These are phyloP conservation scores for Danaus melanippus DNA, from an alignment of 1,140 invertebrate genomes.

Conservation along the genomic window DNA sequence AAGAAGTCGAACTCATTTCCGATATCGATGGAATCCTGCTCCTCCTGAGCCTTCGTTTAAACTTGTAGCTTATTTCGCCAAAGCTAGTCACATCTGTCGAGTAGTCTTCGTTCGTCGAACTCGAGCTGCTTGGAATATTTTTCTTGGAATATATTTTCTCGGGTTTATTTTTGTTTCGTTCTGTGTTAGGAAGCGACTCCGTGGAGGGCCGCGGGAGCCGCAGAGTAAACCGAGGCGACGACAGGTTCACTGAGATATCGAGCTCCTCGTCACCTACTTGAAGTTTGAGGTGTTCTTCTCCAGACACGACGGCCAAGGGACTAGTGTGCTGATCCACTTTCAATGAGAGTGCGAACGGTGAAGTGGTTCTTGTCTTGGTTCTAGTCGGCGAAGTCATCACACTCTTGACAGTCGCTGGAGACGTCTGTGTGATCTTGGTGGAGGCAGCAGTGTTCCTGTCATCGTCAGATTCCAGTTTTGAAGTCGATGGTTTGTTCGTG, in stretches of 20 bases:
- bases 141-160: conserved; percentile 19
- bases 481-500: conserved; percentile 52
- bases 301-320: conserved; percentile 32
- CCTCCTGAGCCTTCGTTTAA: conserved; percentile 34
- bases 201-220: conserved; percentile 46
- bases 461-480: conserved; percentile 24
- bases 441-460: conserved; percentile 36
- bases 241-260: conserved; percentile 59
- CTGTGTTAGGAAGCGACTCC: conserved; percentile 44
- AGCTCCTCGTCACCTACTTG: conserved; percentile 37
- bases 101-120: conserved; percentile 45
- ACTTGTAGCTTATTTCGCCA: conserved; percentile 48
- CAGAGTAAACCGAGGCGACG: conserved; percentile 61
- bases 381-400: conserved; percentile 61
- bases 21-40: conserved; percentile 36
- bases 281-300: conserved; percentile 30
- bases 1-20: conserved; percentile 40
- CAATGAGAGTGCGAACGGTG: conserved; percentile 42
- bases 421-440: conserved; percentile 63
- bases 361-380: conserved; percentile 57
- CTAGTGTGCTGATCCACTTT: conserved; percentile 57
- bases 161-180: conserved; percentile 17
- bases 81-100: conserved; percentile 60
- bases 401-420: conserved; percentile 58
- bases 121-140: conserved; percentile 35